Evolutionary conservation across 2,113 vertebrate genomes (phyloP).

Genomic region (Anolis sagrei): DNA sequence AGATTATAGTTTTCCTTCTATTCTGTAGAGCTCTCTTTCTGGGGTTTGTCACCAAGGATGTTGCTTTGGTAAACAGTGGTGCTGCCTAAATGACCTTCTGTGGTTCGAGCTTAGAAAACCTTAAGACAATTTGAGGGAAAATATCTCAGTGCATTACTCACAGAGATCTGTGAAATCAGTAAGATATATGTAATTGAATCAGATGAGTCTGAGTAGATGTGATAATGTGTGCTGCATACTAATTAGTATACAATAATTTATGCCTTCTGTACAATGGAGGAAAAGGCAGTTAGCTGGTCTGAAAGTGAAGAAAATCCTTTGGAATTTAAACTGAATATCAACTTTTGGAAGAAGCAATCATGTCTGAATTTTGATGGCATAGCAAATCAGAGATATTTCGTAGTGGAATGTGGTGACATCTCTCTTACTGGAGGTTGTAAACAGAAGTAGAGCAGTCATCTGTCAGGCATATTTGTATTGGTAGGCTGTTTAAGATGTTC

Average conservation of each 20-base stretch:
- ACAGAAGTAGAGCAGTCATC: no score
- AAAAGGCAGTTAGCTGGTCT: background rate
- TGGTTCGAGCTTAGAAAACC: constrained; percentile 30
- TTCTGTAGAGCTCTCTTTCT: constrained; percentile 38
- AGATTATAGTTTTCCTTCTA: constrained; percentile 39
- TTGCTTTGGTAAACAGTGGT: constrained; percentile 25
- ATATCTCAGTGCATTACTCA: constrained; percentile 29
- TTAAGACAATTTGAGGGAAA: constrained; percentile 26
- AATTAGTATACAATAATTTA: background rate
- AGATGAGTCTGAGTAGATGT: background rate
- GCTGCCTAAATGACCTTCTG: background rate
- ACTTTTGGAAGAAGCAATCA: no score
- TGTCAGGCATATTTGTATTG: no score
- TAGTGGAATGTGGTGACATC: no score
- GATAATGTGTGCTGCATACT: background rate
- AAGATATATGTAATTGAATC: background rate
- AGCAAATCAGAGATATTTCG: no score
- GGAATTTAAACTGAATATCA: no score
- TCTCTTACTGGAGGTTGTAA: no score
- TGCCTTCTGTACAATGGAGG: no score
- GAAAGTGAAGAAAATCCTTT: background rate
- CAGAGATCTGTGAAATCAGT: constrained; percentile 7
- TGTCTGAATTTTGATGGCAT: no score
- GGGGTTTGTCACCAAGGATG: constrained; percentile 31
- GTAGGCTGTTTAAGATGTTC: no score